Conservation (phyloP, 2,113 vertebrate genomes). For the Petroica traversi region DNA sequence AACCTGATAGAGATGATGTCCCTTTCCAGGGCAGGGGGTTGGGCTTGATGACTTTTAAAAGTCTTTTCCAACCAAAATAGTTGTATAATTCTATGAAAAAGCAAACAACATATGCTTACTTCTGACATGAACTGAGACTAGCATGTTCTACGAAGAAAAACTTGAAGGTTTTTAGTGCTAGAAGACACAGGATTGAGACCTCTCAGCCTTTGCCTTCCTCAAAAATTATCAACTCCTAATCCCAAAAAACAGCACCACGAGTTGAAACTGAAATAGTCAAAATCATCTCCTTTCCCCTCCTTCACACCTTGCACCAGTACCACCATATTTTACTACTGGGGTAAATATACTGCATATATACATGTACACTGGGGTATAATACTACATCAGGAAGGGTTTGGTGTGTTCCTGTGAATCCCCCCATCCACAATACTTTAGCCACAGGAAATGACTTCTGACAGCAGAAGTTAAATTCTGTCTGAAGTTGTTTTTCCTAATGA, state of each 20-base stretch:
- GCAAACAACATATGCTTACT: background rate
- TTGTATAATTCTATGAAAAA: background rate
- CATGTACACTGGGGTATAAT: too few species aligned
- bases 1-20: background rate
- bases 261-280: background rate
- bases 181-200: background rate
- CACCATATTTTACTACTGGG: background rate
- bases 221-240: background rate
- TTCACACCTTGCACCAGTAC: background rate
- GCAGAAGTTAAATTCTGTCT: background rate
- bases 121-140: background rate
- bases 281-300: background rate
- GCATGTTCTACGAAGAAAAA: background rate
- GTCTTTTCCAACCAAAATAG: background rate
- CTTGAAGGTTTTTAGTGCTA: background rate
- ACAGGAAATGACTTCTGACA: background rate
- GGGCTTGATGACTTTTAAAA: background rate
- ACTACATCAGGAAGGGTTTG: background rate
- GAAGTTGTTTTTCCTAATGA: background rate
- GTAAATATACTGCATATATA: too few species aligned
- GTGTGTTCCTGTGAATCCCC: background rate
- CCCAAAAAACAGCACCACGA: rapidly evolving
- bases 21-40: background rate
- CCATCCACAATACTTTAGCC: too few species aligned
- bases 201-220: background rate